These are phyloP conservation scores for Alectoris magna DNA, from an alignment of 2,797 vertebrate species.

Conservation along the genomic window DNA sequence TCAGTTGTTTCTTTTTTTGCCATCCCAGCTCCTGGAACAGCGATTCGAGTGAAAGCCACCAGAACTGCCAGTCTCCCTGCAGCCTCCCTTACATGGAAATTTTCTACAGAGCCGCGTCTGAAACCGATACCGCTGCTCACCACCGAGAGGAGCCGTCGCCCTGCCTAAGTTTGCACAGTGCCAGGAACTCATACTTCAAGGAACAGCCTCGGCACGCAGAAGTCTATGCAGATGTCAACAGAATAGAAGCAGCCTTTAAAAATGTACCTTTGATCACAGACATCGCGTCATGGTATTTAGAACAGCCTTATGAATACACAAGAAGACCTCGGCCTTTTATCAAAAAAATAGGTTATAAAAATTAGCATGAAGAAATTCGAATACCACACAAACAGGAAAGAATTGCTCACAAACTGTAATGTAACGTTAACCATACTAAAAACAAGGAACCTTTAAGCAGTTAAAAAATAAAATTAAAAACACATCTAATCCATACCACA, in stretches of 20 bases:
- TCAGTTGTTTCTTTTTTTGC: not conserved
- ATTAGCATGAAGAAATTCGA: not conserved
- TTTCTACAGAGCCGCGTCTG: constrained; percentile 30
- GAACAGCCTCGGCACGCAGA: not conserved
- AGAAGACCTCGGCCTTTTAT: constrained; percentile 16
- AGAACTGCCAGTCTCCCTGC: not conserved
- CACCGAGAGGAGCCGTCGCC: constrained; percentile 46
- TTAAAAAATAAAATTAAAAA: not conserved
- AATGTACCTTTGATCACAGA: constrained; percentile 31
- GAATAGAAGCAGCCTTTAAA: not conserved
- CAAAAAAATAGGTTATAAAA: not conserved
- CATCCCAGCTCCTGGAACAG: not conserved
- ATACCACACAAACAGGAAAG: not conserved
- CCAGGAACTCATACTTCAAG: not conserved
- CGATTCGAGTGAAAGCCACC: not conserved
- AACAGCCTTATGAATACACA: constrained; percentile 25
- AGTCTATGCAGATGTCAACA: not conserved
- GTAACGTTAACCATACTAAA: not conserved
- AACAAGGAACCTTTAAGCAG: not conserved
- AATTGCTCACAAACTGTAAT: not conserved
- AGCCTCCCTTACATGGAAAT: constrained; percentile 54
- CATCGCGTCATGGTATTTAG: not conserved
- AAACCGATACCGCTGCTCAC: not conserved
- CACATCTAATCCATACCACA: not conserved
- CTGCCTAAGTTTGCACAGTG: not conserved